These are phyloP conservation scores for Magallana gigas DNA, from an alignment of 1,140 invertebrate genomes.

Conservation along the genomic window DNA sequence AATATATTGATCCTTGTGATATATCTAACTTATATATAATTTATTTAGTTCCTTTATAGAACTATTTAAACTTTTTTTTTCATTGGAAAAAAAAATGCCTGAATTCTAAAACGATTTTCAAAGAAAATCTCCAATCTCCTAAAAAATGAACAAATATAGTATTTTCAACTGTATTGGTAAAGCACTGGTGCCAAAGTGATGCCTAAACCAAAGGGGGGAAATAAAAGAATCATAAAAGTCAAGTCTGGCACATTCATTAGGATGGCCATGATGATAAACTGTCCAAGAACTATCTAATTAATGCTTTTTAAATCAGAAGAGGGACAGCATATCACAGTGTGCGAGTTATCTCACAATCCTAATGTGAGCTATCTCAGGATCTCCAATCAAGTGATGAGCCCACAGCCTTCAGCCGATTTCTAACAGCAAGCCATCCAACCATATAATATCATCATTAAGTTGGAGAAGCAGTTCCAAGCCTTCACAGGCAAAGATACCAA, in stretches of 20 bases:
- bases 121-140: too few species aligned
- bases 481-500: conserved; percentile 20
- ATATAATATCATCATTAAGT: conserved; percentile 9
- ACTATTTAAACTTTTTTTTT: too few species aligned
- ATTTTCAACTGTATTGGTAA: too few species aligned
- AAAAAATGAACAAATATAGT: too few species aligned
- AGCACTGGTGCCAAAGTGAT: too few species aligned
- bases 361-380: not conserved
- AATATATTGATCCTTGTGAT: not conserved
- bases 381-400: not conserved
- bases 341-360: not conserved
- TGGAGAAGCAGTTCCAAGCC: conserved; percentile 8
- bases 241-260: too few species aligned
- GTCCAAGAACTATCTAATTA: not conserved
- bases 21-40: too few species aligned
- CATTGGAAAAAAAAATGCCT: too few species aligned
- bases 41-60: too few species aligned
- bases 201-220: too few species aligned
- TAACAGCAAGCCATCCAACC: not conserved
- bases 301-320: not conserved
- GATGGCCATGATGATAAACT: not conserved
- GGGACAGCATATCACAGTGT: not conserved
- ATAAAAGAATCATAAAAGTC: too few species aligned
- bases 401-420: not conserved
- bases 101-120: too few species aligned